These are phyloP conservation scores for Phaethornis superciliosus DNA, from an alignment of 2,113 vertebrate species.

Conservation along the genomic window DNA sequence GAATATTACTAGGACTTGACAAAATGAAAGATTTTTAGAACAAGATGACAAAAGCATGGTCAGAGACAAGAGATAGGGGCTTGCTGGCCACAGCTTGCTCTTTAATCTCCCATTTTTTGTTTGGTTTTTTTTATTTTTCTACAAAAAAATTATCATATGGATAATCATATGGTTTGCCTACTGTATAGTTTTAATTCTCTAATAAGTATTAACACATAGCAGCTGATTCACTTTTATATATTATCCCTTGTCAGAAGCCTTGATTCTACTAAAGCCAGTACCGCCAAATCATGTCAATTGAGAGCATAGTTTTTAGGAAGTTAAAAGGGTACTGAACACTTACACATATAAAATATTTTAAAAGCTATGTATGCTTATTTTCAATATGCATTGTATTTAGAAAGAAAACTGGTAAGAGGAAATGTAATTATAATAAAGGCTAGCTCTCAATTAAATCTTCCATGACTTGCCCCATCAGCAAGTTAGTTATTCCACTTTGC, in stretches of 20 bases:
- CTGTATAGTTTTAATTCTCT: background rate
- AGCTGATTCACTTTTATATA: background rate
- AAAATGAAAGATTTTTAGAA: background rate
- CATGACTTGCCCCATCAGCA: background rate
- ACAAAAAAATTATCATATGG: background rate
- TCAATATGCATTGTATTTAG: background rate
- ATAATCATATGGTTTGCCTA: background rate
- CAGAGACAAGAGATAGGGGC: background rate
- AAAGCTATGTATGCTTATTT: background rate
- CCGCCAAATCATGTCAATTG: background rate
- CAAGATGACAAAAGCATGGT: background rate
- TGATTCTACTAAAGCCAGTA: background rate
- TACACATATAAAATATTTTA: background rate
- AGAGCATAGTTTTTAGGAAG: background rate
- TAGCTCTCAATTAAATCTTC: background rate
- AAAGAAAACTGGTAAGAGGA: background rate
- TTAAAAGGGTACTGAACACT: background rate
- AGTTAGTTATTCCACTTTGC: background rate
- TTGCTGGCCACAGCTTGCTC: background rate
- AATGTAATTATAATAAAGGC: background rate
- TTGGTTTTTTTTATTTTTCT: background rate
- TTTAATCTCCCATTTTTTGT: background rate
- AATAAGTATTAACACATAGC: background rate
- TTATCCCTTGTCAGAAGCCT: background rate
- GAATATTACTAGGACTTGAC: background rate